These are phyloP conservation scores for Crax fasciolata DNA, from an alignment of 2,797 vertebrate genomes.

Conservation along the genomic window DNA sequence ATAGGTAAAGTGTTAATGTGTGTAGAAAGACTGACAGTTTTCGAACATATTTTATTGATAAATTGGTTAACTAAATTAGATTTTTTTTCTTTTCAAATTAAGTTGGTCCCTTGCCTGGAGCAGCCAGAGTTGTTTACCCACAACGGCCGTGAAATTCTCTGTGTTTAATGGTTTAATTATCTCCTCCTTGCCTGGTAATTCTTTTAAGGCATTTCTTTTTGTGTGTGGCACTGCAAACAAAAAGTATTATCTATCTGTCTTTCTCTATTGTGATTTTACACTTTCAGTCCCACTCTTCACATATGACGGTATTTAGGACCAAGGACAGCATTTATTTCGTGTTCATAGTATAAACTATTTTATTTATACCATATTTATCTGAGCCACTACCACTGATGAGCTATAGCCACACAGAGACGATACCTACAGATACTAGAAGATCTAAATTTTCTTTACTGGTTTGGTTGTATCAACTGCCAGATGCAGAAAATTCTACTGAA, in stretches of 20 bases:
- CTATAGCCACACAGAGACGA: neutral
- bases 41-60: neutral
- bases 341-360: neutral
- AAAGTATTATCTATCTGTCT: neutral
- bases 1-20: neutral
- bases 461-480: neutral
- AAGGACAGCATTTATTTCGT: neutral
- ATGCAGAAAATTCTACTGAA: neutral
- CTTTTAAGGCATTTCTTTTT: neutral
- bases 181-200: constrained; percentile 46
- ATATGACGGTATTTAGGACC: fast-evolving
- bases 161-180: constrained; percentile 57
- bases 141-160: constrained; percentile 2
- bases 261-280: neutral
- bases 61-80: constrained; percentile 29
- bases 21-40: neutral
- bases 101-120: constrained; percentile 44
- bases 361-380: neutral
- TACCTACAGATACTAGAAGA: neutral
- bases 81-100: constrained; percentile 33
- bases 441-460: neutral
- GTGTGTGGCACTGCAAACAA: neutral
- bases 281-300: neutral
- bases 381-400: neutral
- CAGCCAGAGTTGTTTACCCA: constrained; percentile 46